Base-by-base conservation (phyloP, 2,113 vertebrate species). In the Nematolebias whitei region DNA sequence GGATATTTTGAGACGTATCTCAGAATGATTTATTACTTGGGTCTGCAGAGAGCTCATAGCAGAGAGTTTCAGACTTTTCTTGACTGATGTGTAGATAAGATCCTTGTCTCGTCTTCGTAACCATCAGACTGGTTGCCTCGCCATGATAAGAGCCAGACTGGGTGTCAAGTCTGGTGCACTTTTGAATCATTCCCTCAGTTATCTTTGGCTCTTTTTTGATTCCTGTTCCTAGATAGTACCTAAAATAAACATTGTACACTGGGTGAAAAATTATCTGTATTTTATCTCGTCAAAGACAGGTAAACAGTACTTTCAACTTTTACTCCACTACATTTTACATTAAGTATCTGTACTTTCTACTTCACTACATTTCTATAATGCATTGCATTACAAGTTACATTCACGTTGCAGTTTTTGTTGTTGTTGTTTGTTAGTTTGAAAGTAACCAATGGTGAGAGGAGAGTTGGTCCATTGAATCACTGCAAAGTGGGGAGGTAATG, bases 141-240 rank as follows among this genome's bases (percentile, higher is more conserved):
- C 26, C 1, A 4, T 83, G 85, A 89, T 89, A 88, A 87, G 66
- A 84, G 23, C 70, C 66, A 84, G 85, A 85, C 85, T 82, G 51
- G 38, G 69, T 78, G 86, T 79, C 63, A 18, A 50, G 61, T 63
- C 60, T 55, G 49, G 58, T 63, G 53, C 57, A 68, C 24, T 16
- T 79, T 61, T 79, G 49, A 63, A 74, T 15, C 29, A 23, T 65
- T 65, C 62, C 40, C 23, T 71, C 20, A 32, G 73, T 76, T 68
- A 54, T 18, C 48, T 52, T 61, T 70, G 56, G 13, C 24, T 35
- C 41, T 39, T 69, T 55, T 49, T 49, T 19, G 22, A 41, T 24
- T 63, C 18, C 32, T 26, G 40, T 66, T 49, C 16, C 12, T 19
- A 16, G 20, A 14, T 24, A n/a, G 29, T 18, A 1, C 19, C 2